Evolutionary conservation across 2,888 invertebrate species (phyloP).

Genomic region (Pseudococcus longispinus): DNA sequence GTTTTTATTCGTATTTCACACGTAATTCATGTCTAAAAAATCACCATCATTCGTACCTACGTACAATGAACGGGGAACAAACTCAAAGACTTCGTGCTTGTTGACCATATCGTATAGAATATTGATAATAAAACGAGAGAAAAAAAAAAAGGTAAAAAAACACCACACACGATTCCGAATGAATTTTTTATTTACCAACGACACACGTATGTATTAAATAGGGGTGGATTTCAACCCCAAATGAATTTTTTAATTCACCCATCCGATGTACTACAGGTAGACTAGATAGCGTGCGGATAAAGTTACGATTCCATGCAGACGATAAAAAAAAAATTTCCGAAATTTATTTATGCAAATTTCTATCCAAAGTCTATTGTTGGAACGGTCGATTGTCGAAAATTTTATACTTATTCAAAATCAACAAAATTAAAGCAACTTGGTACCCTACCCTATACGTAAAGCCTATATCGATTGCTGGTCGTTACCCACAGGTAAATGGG

Average conservation of each 20-base stretch:
- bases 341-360: background rate
- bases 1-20: background rate
- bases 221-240: no score
- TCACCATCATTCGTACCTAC: background rate
- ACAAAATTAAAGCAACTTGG: background rate
- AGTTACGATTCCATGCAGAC: no score
- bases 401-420: background rate
- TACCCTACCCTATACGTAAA: background rate
- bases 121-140: background rate
- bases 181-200: background rate
- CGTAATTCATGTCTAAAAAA: background rate
- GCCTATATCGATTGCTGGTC: background rate
- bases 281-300: no score
- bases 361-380: background rate
- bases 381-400: background rate
- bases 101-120: background rate
- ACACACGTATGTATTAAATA: no score
- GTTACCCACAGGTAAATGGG: background rate
- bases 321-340: no score
- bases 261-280: no score
- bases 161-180: background rate
- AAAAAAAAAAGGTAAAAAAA: background rate
- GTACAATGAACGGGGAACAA: background rate
- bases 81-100: background rate
- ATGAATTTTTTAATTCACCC: no score